Evolutionary conservation across 1,140 invertebrate genomes (phyloP), one percentile per base, ranked within the genome.

Genomic region (Sitophilus oryzae): DNA sequence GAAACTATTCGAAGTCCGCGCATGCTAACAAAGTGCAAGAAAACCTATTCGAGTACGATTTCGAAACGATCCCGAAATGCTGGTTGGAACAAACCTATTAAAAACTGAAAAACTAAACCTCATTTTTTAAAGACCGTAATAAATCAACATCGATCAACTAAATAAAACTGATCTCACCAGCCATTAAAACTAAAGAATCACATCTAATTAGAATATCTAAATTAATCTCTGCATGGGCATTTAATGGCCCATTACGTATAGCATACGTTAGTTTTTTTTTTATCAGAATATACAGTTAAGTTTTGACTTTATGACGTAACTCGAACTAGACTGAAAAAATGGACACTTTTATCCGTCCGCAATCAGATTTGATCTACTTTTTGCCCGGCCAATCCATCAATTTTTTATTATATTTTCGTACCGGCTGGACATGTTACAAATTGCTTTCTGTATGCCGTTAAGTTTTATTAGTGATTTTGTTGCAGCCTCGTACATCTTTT

Each of bases 331-430:
- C 5, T 5, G 25, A 30, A 30, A 30, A 30, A 30, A 30, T 30
- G 11, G 5, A 11, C 11, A 30, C 5, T 30, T 30, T 42, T 42
- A 19, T 18, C 18, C 21, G 15, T 18, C 18, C 16, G 1, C 21
- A 42, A 42, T 42, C 40, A 42, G 8, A 42, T 42, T 18, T 42
- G 40, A 42, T 19, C 40, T 42, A 42, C 16, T 42, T 42, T 41
- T 42, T 42, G 16, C 19, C 10, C 40, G 21, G 18, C 40, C 40
- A 19, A 42, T 42, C 40, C 15, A 42, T 42, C 40, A 42, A 42
- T 42, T 42, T 42, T 42, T 30, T 30, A 21, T 42, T 42, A 5
- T 42, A 21, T 42, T 42, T 42, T 42, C 1, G 21, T 42, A 42
- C 3, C 16, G 18, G 15, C 19, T 21, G 16, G 40, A 42, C 40